Evolutionary conservation across 2,888 invertebrate genomes (phyloP).

Genomic region (Calameuta filiformis): DNA sequence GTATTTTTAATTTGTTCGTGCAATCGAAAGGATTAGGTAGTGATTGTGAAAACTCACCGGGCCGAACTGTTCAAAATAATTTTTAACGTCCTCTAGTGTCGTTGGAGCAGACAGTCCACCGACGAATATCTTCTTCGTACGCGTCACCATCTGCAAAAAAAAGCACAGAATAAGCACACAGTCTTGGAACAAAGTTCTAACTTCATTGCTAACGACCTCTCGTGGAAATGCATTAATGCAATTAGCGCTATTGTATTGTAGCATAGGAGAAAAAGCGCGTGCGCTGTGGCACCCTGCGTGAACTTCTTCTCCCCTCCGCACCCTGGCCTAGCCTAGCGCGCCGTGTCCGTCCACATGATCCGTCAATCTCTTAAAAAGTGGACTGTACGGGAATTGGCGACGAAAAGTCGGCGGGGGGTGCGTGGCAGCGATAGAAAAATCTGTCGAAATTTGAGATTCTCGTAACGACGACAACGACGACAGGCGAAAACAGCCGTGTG

Average conservation of each 20-base stretch:
- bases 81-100: constrained; percentile 99
- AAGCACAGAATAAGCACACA: constrained; percentile 33
- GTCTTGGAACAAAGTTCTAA: too few species aligned
- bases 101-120: constrained; percentile 99
- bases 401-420: constrained; percentile 4
- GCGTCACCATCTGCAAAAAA: constrained; percentile 95
- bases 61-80: constrained; percentile 99
- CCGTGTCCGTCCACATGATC: too few species aligned
- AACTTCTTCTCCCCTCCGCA: too few species aligned
- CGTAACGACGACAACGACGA: constrained; percentile 6
- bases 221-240: too few species aligned
- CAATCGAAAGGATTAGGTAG: too few species aligned
- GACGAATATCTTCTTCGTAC: constrained; percentile 99
- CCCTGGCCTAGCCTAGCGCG: too few species aligned
- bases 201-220: too few species aligned
- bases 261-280: too few species aligned
- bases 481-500: constrained; percentile 13
- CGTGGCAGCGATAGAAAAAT: not conserved
- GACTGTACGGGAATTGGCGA: not conserved
- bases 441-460: constrained; percentile 11
- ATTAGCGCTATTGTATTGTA: too few species aligned
- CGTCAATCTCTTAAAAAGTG: too few species aligned
- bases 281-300: too few species aligned
- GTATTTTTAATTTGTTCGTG: too few species aligned
- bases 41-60: constrained; percentile 80